A percentile compares a stretch with the other conserved stretches of the same genome.
Evolutionary conservation across 2,888 invertebrate species (phyloP).

Genomic region (Cheilosia soror): DNA sequence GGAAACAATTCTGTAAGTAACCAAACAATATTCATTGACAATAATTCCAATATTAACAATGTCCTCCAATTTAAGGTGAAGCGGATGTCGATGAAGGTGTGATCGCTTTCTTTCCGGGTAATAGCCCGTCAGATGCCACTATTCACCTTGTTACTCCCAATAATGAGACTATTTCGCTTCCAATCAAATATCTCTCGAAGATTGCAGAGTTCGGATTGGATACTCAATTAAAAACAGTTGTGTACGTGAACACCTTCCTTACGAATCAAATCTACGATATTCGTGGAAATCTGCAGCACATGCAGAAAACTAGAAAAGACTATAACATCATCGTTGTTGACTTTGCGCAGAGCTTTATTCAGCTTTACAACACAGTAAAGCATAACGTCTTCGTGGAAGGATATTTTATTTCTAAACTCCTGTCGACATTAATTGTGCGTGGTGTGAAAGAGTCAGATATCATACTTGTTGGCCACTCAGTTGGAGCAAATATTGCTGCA

Average conservation of each 20-base stretch:
- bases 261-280: conserved; percentile 78
- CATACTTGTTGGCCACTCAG: conserved; percentile 80
- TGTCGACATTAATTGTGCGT: conserved; percentile 76
- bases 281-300: conserved; percentile 78
- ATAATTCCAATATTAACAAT: neutral
- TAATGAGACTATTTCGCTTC: conserved; percentile 80
- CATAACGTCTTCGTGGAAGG: conserved; percentile 80
- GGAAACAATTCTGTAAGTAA: conserved; percentile 55
- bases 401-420: conserved; percentile 79
- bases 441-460: conserved; percentile 73
- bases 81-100: conserved; percentile 81
- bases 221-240: conserved; percentile 78
- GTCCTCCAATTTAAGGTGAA: conserved; percentile 77
- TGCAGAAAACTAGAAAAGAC: conserved; percentile 79
- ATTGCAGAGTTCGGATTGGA: conserved; percentile 80
- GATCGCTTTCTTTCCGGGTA: conserved; percentile 80
- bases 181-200: conserved; percentile 79
- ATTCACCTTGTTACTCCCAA: conserved; percentile 79
- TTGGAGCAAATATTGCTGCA: conserved; percentile 82
- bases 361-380: conserved; percentile 80
- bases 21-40: neutral
- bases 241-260: conserved; percentile 80
- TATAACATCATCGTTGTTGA: conserved; percentile 80
- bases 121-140: conserved; percentile 80
- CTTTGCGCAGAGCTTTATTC: conserved; percentile 79